Base-by-base conservation (phyloP, 2,888 invertebrate species). In the Tupiocoris notatus region DNA sequence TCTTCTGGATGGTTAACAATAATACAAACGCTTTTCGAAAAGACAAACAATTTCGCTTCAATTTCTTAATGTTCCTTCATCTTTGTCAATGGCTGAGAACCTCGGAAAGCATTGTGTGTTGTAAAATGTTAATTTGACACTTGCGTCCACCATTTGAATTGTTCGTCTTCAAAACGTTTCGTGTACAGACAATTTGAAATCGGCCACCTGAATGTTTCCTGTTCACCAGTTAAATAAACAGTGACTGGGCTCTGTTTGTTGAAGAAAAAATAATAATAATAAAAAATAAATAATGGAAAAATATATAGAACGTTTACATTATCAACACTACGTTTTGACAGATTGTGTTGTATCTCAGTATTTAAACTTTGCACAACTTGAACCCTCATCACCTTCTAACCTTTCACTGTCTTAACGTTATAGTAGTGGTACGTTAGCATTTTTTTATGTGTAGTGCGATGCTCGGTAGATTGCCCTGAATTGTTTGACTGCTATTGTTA, bases 321-420 rank as follows among this genome's bases (percentile, higher is more conserved):
- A 62, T 2, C 62, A 6, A 18, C n/a, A n/a, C n/a, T n/a, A 58
- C 61, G 73, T 73, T 73, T 73, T 73, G 73, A 73, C 73, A 73
- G 62, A 73, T 73, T 73, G 73, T 73, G 73, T 73, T 73, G 73
- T 73, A n/a, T 20, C 16, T 59, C 39, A 7, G 39, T 59, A 9
- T 3, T 59, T 3, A 18, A 59, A 6, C 20, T 59, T n/a, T 20
- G 59, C n/a, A 59, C 17, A 18, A 59, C 17, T 59, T 59, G 59
- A n/a, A 59, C n/a, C 59, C 39, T 39, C 39, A 39, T 59, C 7
- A 59, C 59, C 59, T 59, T 59, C 54, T 54, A 6, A 18, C 16
- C 59, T 59, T 59, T 59, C 59, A 18, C 24, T 17, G 20, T 9
- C 24, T 24, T n/a, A n/a, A n/a, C n/a, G n/a, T n/a, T 12, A 39